Evolutionary conservation across 2,888 invertebrate species (phyloP), one percentile per base, ranked within the genome.

Genomic region (Subacronicta megacephala): DNA sequence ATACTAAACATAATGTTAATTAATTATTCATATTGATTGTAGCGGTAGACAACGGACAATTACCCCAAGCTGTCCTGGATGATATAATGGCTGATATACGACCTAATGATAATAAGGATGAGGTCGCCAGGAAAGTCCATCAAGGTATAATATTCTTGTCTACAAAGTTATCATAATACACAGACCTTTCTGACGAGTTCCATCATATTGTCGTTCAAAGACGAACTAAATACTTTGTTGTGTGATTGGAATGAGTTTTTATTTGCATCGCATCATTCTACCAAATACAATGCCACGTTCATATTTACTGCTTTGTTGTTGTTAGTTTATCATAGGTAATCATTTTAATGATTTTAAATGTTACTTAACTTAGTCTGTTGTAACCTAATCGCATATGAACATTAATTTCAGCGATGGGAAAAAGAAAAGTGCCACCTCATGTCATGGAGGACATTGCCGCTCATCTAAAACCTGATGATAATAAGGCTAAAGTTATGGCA

Each of bases 121-220:
- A 31, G 12, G 31, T 16, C 0, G 17, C 40, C 3, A 50, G n/a
- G 16, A 64, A 64, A n/a, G 31, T 64, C 9, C 49, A 37, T 10
- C 37, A 45, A 64, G 64, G 64, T 64, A 55, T 31, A 31, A 31
- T n/a, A n/a, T 31, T 31, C 3, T n/a, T 31, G 6, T 23, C 1
- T 1, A n/a, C n/a, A 31, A n/a, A n/a, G 1, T 4, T n/a, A 31
- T 31, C 12, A 1, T 12, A n/a, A 31, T 31, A 31, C 31, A 31
- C 12, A n/a, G n/a, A n/a, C 1, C 7, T 7, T 23, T 23, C 7
- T 7, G 23, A 1, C 3, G 23, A 7, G 7, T 18, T 18, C 18
- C n/a, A n/a, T n/a, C n/a, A 18, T 3, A 18, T 18, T 18, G 18
- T 3, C 18, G 18, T 18, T 18, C 18, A 18, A 18, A 18, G 2